Base-by-base conservation (phyloP, 2,797 vertebrate species). In the Gymnocypris eckloni region DNA sequence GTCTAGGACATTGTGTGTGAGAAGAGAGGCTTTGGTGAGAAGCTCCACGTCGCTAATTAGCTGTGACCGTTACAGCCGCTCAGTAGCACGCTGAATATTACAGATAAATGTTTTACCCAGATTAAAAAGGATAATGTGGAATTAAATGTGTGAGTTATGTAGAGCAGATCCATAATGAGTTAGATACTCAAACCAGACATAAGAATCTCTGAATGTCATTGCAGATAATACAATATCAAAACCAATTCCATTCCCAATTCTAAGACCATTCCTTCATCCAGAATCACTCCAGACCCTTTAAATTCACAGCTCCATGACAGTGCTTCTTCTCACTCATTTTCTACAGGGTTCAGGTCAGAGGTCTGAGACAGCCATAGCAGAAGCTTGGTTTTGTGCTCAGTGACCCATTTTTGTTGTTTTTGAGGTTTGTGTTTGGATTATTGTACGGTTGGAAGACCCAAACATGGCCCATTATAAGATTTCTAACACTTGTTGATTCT, bases 1-100 rank as follows among this genome's bases (percentile, higher is more conserved):
- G 78, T 50, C 59, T 70, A 61, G 52, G 83, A 78, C 83, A 61
- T 79, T 85, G 83, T 71, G 83, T 78, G 64, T 4, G 61, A 45
- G 37, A 79, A 33, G 59, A 83, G 70, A 50, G 45, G 45, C 33
- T 84, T 77, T 61, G 84, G 41, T 75, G 84, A 56, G 83, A 70
- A 70, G 43, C 52, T 67, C 22, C 75, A 56, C 7, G 37, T 15
- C 6, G 64, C 12, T 75, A 75, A 86, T 86, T 75, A 86, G 18
- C 78, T 54, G 84, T 75, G 78, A 81, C 78, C 56, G 22, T 71
- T 61, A 79, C 76, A 43, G 82, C 16, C 16, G 28, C 22, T 84
- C 82, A 2, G 25, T 39, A 54, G n/a, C n/a, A 22, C 20, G 37
- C n/a, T 64, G 66, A 37, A 90, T 69, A 80, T 81, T 50, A 81